Base-by-base conservation (phyloP, 53 echinoderm and acorn worm genomes). In the Temnopleurus reevesii region DNA sequence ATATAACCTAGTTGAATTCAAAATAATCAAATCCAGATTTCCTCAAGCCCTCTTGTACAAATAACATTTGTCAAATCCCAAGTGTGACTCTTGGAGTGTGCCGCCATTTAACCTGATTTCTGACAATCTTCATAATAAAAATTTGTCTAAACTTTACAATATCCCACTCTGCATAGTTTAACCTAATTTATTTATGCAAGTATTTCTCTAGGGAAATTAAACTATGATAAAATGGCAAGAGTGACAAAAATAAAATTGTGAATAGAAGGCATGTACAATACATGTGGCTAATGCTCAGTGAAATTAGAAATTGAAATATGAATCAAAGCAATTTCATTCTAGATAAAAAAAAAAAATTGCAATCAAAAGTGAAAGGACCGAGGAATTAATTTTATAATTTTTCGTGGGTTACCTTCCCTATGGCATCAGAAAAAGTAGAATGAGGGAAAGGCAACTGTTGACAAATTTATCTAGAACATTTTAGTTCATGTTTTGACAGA, bases 391-490 rank as follows among this genome's bases (percentile, higher is more conserved):
- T 34, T 64, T 19, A 41, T 17, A 71, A 18, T n/a, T 71, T 38
- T 41, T n/a, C n/a, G 71, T 71, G 41, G 71, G 71, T 38, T 71
- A 71, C 41, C 35, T 71, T 38, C 71, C 71, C 43, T 71, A 21
- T 3, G 41, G 71, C 35, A 35, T 34, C 71, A 41, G 71, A 21
- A 23, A 71, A 19, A 71, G 35, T 6, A n/a, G 43, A 38, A 71
- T 71, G 15, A 41, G 23, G 13, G 71, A 38, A 71, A 71, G 19
- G 2, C 71, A 21, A 8, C 21, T 41, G 71, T 71, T 71, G 38
- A 71, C 71, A 71, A 71, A 41, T 71, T 71, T 71, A 38, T 71
- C 71, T 63, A 63, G 71, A 71, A 71, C 43, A 71, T 71, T 71
- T 71, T 71, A 71, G 41, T 8, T 36, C 41, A 71, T 71, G 71